These are phyloP conservation scores for Belonocnema kinseyi DNA, from an alignment of 1,140 invertebrate genomes.

Conservation along the genomic window DNA sequence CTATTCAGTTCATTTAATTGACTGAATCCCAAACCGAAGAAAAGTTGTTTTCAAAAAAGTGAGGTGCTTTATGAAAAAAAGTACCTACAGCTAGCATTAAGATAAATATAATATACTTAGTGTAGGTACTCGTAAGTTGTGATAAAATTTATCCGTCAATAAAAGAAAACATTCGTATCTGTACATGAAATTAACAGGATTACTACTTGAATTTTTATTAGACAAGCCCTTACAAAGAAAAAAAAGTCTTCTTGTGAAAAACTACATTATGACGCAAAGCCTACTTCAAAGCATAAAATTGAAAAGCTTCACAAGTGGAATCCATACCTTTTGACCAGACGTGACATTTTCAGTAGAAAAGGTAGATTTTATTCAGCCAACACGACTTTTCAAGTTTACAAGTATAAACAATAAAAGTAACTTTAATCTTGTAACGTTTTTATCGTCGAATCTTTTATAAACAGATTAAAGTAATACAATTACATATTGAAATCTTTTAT, in stretches of 20 bases:
- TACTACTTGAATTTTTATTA: too few species aligned
- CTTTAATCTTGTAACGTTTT: neutral
- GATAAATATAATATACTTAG: too few species aligned
- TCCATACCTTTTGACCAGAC: neutral
- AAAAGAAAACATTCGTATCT: too few species aligned
- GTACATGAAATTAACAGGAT: too few species aligned
- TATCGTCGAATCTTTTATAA: too few species aligned
- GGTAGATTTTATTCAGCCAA: neutral
- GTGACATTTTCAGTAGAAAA: neutral
- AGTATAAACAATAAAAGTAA: neutral
- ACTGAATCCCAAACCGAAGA: too few species aligned
- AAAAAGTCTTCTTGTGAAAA: neutral
- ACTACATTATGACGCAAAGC: neutral
- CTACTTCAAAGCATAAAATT: neutral
- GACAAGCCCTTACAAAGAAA: neutral
- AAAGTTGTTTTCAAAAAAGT: too few species aligned
- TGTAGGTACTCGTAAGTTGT: too few species aligned
- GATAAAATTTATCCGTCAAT: too few species aligned
- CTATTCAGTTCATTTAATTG: too few species aligned
- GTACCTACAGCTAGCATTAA: too few species aligned
- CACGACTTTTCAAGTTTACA: constrained; percentile 18
- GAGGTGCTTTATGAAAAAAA: too few species aligned
- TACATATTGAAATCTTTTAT: neutral
- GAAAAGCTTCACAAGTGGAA: constrained; percentile 5
- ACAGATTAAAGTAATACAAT: neutral